These are phyloP conservation scores for Pocillopora verrucosa DNA, from an alignment of 64 coral and sea anemone species.

Conservation along the genomic window DNA sequence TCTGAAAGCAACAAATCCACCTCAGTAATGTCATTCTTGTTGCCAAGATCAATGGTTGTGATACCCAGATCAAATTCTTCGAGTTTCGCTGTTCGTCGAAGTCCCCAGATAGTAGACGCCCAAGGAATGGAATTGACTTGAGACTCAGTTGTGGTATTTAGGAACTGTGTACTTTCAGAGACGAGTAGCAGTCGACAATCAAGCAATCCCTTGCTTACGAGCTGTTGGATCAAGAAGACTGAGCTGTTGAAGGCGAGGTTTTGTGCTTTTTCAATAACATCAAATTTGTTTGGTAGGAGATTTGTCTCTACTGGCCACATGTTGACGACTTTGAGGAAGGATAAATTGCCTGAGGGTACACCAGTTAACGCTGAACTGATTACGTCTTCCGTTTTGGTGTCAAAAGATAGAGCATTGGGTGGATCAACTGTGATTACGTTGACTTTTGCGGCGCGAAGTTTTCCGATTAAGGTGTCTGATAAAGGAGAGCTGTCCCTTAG, in stretches of 20 bases:
- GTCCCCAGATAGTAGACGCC: constrained; percentile 46
- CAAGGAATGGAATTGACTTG: background rate
- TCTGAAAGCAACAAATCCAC: background rate
- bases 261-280: constrained; percentile 32
- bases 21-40: background rate
- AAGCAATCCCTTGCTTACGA: background rate
- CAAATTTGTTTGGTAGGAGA: constrained; percentile 5
- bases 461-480: background rate
- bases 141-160: background rate
- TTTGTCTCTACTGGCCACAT: constrained; percentile 32
- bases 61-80: background rate
- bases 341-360: background rate
- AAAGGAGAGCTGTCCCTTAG: background rate
- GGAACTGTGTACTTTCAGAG: background rate
- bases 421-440: constrained; percentile 5
- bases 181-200: constrained; percentile 5
- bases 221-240: background rate
- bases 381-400: background rate
- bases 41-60: constrained; percentile 18
- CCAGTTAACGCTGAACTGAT: background rate
- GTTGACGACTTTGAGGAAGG: constrained; percentile 9
- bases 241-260: constrained; percentile 30
- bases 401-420: constrained; percentile 2
- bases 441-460: background rate
- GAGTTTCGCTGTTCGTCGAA: constrained; percentile 28